Base-by-base conservation (phyloP, 2,888 invertebrate species). In the Gastrophysa polygoni region DNA sequence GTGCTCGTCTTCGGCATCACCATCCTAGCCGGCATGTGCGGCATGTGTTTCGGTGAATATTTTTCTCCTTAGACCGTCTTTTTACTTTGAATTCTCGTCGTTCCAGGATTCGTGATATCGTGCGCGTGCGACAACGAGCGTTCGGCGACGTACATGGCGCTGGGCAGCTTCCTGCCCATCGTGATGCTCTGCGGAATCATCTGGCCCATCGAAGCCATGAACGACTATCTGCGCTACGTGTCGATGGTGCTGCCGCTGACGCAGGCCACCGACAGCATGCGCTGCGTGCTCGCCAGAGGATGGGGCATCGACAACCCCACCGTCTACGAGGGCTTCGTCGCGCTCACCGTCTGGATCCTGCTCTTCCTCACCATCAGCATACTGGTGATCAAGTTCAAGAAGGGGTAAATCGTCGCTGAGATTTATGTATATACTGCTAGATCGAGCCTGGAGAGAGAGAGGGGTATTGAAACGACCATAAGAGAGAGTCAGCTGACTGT, bases 191-290 rank as follows among this genome's bases (percentile, higher is more conserved):
- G 93, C 71, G 94, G 94, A 52, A 94, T 96, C 64, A 91, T 97
- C 71, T 97, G 97, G 97, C 97, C 97, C 0, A 86, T 95, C 64
- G 94, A 97, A 85, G 95, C 91, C 43, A 96, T 97, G 92, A 93
- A 94, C 76, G 81, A 85, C 0, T 73, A 89, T 44, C 83, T 95
- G 86, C 88, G 63, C 86, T 57, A 68, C 43, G 72, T 94, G 46
- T 90, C 93, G 70, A 89, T 85, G 71, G 82, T 92, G 46, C 84
- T 96, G 17, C 96, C 96, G 0, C 83, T 96, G 16, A 96, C 96
- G 0, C 90, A 92, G 72, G 91, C 94, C 0, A 95, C 95, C 0
- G 95, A 96, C 73, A 91, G 94, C 1, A 83, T 96, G 68, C 85
- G 96, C n/a, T 89, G 90, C 1, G 91, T 95, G 78, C 80, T 95